A percentile compares a stretch with the other conserved stretches of the same genome.
These are phyloP conservation scores for Melikaiella ostensackeni DNA, from an alignment of 2,888 invertebrate species.

Conservation along the genomic window DNA sequence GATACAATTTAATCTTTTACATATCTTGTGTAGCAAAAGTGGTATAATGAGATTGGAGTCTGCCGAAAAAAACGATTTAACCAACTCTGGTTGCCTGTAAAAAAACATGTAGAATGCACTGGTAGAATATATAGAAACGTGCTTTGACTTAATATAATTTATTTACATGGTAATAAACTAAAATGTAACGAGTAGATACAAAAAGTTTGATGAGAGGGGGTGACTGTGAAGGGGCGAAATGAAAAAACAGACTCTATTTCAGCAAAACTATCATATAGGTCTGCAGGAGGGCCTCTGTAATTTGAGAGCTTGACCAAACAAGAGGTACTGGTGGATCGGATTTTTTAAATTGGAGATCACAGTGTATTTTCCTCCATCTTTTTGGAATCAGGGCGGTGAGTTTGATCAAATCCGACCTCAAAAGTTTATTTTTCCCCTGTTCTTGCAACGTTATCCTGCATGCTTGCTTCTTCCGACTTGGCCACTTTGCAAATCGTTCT, in stretches of 20 bases:
- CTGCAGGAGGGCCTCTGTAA: constrained; percentile 46
- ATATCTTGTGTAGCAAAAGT: background rate
- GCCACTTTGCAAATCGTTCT: constrained; percentile 44
- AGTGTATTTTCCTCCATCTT: constrained; percentile 34
- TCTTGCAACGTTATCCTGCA: constrained; percentile 35
- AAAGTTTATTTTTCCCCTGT: constrained; percentile 40
- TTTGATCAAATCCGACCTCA: constrained; percentile 8
- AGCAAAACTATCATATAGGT: constrained; percentile 45
- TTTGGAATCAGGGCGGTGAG: constrained; percentile 37
- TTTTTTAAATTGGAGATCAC: background rate
- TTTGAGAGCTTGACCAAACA: constrained; percentile 55
- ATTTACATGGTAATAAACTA: constrained; percentile 59
- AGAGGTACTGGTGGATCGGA: constrained; percentile 40
- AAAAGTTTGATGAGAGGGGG: background rate
- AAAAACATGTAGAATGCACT: background rate
- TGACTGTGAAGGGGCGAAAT: constrained; percentile 52
- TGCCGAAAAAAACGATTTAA: background rate
- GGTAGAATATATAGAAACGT: background rate
- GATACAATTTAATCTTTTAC: background rate
- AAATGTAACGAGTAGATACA: constrained; percentile 35
- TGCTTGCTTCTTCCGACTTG: background rate
- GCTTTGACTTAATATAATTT: constrained; percentile 57
- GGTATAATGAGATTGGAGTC: background rate
- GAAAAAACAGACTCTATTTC: constrained; percentile 49
- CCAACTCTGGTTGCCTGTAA: background rate